Percentiles rank a stretch among this genome's conserved stretches.
These are phyloP conservation scores for Epinephelus lanceolatus DNA, from an alignment of 2,113 vertebrate genomes.

Conservation along the genomic window DNA sequence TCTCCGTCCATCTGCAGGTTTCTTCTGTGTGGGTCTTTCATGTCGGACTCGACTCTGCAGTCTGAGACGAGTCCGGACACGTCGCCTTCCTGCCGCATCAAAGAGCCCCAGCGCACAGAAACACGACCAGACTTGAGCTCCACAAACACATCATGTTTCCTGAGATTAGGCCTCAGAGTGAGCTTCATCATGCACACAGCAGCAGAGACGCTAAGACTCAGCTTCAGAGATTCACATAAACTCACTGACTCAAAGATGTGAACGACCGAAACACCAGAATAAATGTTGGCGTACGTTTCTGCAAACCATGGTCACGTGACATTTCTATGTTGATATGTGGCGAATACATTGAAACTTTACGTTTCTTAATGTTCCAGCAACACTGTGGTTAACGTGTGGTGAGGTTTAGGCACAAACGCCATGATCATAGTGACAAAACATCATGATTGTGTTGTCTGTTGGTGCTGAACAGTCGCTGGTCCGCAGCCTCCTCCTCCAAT, in stretches of 20 bases:
- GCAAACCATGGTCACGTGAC: too few relatives aligned
- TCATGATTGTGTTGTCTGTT: too few relatives aligned
- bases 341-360: too few relatives aligned
- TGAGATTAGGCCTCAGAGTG: slow-evolving; percentile 10
- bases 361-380: too few relatives aligned
- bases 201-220: not conserved
- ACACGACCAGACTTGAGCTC: not conserved
- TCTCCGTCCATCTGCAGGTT: slow-evolving; percentile 7
- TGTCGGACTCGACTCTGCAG: slow-evolving; percentile 3
- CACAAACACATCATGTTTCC: not conserved
- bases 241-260: not conserved
- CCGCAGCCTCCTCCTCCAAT: too few relatives aligned
- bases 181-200: not conserved
- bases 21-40: slow-evolving; percentile 37
- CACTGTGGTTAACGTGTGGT: too few relatives aligned
- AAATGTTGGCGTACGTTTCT: too few relatives aligned
- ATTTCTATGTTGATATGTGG: too few relatives aligned
- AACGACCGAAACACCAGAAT: too few relatives aligned
- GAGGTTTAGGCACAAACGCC: too few relatives aligned
- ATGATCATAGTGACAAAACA: too few relatives aligned
- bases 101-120: slow-evolving; percentile 6
- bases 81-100: slow-evolving; percentile 70
- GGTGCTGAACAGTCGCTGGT: too few relatives aligned
- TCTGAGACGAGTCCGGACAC: slow-evolving; percentile 65
- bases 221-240: not conserved